phyloP scores from a whole-genome alignment of 92 coral and sea anemone species.

The Nematostella vectensis region DNA sequence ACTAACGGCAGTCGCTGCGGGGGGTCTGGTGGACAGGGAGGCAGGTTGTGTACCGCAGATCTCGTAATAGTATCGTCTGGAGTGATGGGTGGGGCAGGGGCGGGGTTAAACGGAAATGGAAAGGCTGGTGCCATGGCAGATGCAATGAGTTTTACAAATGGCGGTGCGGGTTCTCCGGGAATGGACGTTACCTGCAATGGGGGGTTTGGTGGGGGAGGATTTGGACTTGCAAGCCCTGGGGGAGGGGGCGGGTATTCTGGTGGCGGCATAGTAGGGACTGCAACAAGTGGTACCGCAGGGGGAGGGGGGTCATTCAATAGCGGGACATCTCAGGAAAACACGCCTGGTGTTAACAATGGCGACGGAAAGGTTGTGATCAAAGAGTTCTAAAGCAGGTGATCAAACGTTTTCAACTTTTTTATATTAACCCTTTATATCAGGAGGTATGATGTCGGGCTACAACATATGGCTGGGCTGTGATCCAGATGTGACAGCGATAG shows the following conservation, averaged over 20 bases:
- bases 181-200: conserved; percentile 7
- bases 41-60: conserved; percentile 28
- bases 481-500: too few relatives aligned
- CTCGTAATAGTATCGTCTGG: neutral
- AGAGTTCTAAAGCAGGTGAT: neutral
- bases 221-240: conserved; percentile 45
- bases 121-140: neutral
- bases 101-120: conserved; percentile 8
- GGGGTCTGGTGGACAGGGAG: conserved; percentile 52
- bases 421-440: too few relatives aligned
- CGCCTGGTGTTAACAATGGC: conserved; percentile 31
- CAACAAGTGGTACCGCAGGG: conserved; percentile 31
- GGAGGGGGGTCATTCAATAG: conserved; percentile 67
- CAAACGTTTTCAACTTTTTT: too few relatives aligned
- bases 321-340: conserved; percentile 22
- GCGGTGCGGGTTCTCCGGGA: conserved; percentile 43
- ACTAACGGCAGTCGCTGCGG: conserved; percentile 64
- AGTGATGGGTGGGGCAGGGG: conserved; percentile 1
- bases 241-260: conserved; percentile 92
- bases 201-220: conserved; percentile 73
- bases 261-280: conserved; percentile 48
- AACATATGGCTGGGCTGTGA: too few relatives aligned
- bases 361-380: conserved; percentile 33
- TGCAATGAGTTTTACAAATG: conserved; percentile 10
- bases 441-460: too few relatives aligned